Evolutionary conservation across 2,797 vertebrate genomes (phyloP).

Genomic region (Tympanoctomys barrerae): DNA sequence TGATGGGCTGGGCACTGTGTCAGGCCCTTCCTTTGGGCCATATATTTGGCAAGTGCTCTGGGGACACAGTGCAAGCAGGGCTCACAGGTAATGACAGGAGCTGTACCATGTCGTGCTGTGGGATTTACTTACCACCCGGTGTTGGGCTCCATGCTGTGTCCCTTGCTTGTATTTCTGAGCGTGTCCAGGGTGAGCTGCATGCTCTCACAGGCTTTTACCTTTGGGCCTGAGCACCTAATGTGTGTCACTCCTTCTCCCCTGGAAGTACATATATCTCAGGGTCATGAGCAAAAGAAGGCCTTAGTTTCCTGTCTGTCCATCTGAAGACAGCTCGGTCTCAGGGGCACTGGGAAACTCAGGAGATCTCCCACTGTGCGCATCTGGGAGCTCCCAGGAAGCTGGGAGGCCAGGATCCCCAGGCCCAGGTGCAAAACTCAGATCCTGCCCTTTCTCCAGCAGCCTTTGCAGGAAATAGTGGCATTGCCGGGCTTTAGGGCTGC

Average conservation of each 20-base stretch:
- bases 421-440: background rate
- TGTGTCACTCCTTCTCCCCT: background rate
- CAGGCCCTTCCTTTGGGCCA: background rate
- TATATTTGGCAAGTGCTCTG: background rate
- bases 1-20: background rate
- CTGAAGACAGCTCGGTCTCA: no score
- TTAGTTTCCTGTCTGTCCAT: background rate
- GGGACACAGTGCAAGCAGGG: background rate
- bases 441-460: no score
- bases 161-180: background rate
- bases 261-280: background rate
- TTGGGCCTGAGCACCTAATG: no score
- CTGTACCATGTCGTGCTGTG: accelerated
- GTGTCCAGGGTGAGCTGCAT: background rate
- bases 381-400: no score
- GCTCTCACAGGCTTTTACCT: background rate
- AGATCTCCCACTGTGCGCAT: no score
- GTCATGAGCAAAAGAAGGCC: background rate
- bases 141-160: no score
- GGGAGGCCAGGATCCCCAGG: background rate
- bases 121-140: background rate
- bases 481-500: background rate
- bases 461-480: background rate
- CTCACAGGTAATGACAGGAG: background rate
- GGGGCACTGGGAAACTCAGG: background rate